Evolutionary conservation across 2,888 invertebrate genomes (phyloP).

Genomic region (Tetropium fuscum): DNA sequence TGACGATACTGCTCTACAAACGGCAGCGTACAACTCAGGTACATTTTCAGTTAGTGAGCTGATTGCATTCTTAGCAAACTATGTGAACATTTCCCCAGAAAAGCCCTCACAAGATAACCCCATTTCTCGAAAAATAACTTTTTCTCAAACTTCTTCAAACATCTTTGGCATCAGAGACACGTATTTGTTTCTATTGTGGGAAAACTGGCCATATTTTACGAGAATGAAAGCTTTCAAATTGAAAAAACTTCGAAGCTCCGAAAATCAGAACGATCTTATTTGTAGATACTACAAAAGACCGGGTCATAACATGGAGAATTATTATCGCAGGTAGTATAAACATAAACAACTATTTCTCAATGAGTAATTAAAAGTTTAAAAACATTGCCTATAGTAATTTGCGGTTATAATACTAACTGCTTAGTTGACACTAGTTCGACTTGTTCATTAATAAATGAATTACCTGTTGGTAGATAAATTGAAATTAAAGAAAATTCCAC

Average conservation of each 20-base stretch:
- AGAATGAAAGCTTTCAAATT: neutral
- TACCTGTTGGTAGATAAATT: constrained; percentile 26
- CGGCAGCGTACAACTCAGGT: constrained; percentile 24
- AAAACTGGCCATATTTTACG: neutral
- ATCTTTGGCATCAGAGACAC: neutral
- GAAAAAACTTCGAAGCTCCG: neutral
- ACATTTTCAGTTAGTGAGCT: constrained; percentile 20
- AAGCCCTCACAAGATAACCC: neutral
- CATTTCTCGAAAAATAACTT: constrained; percentile 1
- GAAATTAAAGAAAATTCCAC: constrained; percentile 15
- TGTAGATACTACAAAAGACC: constrained; percentile 22
- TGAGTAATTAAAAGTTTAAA: neutral
- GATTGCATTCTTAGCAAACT: constrained; percentile 24
- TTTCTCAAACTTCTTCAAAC: neutral
- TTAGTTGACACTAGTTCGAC: constrained; percentile 21
- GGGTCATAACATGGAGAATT: constrained; percentile 10
- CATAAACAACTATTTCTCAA: neutral
- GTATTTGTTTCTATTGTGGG: neutral
- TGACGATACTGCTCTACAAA: constrained; percentile 12
- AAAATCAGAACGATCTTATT: neutral
- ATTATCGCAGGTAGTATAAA: constrained; percentile 27
- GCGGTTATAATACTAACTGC: constrained; percentile 23
- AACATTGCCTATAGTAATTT: constrained; percentile 15
- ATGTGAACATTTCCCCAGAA: constrained; percentile 8
- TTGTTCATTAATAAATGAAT: constrained; percentile 27